A percentile compares a stretch with the other conserved stretches of the same genome.
Evolutionary conservation across 2,113 vertebrate species (phyloP).

Genomic region (Tursiops truncatus): DNA sequence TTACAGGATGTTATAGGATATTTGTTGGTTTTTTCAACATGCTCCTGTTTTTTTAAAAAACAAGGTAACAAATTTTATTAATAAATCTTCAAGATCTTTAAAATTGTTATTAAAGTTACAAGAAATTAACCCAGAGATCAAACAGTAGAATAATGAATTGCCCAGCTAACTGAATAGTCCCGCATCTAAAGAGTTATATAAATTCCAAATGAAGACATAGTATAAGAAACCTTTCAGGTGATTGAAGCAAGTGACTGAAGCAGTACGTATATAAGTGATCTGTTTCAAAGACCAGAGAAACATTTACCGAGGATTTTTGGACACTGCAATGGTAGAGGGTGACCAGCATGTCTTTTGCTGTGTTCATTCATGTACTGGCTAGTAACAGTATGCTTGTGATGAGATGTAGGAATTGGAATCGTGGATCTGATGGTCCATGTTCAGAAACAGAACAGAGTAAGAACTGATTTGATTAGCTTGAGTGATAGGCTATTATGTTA

Average conservation of each 20-base stretch:
- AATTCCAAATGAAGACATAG: not conserved
- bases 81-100: not conserved
- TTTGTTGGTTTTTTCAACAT: not conserved
- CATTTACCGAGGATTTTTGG: constrained; percentile 48
- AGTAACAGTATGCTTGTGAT: constrained; percentile 33
- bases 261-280: not conserved
- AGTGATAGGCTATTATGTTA: constrained; percentile 76
- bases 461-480: constrained; percentile 77
- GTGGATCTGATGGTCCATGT: constrained; percentile 65
- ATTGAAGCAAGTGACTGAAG: not conserved
- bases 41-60: not conserved
- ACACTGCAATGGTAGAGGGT: not conserved
- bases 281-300: constrained; percentile 4
- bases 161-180: not conserved
- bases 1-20: not conserved
- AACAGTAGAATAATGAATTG: not conserved
- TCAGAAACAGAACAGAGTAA: constrained; percentile 66
- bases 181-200: not conserved
- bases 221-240: not conserved
- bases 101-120: not conserved
- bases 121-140: not conserved
- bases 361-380: not conserved
- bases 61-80: not conserved
- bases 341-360: not conserved
- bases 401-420: constrained; percentile 64